These are phyloP conservation scores for Heliangelus exortis DNA, from an alignment of 2,797 vertebrate species.

Conservation along the genomic window DNA sequence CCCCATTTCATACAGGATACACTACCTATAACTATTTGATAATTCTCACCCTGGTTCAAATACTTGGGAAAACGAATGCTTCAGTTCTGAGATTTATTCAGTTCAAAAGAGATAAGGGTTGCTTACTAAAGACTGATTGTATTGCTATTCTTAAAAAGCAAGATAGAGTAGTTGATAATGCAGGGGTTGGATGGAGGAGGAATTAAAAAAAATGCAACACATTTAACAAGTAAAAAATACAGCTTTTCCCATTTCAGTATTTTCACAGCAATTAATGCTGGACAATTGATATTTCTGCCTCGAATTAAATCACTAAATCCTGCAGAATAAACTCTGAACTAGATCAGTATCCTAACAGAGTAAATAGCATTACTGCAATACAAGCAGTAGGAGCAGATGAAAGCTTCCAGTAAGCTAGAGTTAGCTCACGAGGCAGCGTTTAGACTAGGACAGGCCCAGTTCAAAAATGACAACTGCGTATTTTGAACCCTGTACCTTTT, in stretches of 20 bases:
- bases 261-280: conserved; percentile 51
- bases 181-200: too few species aligned
- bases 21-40: neutral
- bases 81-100: neutral
- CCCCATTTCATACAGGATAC: neutral
- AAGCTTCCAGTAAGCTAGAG: neutral
- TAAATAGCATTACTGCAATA: conserved; percentile 38
- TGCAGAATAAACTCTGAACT: conserved; percentile 23
- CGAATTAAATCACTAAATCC: conserved; percentile 39
- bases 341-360: conserved; percentile 22
- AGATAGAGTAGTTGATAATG: neutral
- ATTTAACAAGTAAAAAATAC: neutral
- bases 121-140: neutral
- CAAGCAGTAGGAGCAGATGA: conserved; percentile 15
- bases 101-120: neutral
- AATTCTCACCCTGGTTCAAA: neutral
- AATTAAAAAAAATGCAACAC: neutral
- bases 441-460: neutral
- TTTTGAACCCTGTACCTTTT: neutral
- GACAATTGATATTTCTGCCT: conserved; percentile 34
- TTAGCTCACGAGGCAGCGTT: neutral
- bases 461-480: fast-evolving
- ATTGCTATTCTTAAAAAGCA: neutral
- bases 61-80: neutral
- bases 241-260: neutral